Evolutionary conservation across 2,888 invertebrate species (phyloP), one percentile per base, ranked within the genome.

Genomic region (Synergus umbraculus): DNA sequence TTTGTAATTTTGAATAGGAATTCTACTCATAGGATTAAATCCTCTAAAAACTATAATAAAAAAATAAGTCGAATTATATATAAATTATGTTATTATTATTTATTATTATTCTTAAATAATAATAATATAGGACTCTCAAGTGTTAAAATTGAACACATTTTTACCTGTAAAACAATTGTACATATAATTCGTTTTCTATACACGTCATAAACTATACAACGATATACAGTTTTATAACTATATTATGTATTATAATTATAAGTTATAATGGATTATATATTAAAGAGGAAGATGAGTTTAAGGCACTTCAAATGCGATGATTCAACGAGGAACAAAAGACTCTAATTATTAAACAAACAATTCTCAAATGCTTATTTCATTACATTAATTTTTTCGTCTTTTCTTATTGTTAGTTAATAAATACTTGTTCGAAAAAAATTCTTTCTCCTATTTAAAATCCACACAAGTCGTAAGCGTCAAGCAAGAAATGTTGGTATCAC

Each of bases 401-500:
- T 73, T 66, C 76, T 76, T 77, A 64, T 29, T 41, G 37, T 13
- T 43, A 60, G 37, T 65, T n/a, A 73, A 60, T 80, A 18, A 44
- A 18, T 54, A 54, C 54, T 54, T 37, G 0, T 64, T 46, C 7
- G 8, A 46, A 67, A 44, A 67, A 67, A 13, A 67, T 46, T 22
- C 22, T 15, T 69, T 15, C 29, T 22, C 15, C 13, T n/a, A 69
- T 69, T 22, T 29, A 69, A 43, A 43, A 67, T 67, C 22, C 46
- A 46, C n/a, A 65, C 69, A 54, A 67, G 67, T 64, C 58, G 44
- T 73, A 12, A 81, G n/a, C 54, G n/a, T 43, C 69, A 82, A 76
- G 78, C 77, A 80, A 83, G 44, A 80, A 58, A 76, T n/a, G 44
- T 87, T 81, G 78, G 84, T 89, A 90, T 90, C 89, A 89, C 90